phyloP scores from a whole-genome alignment of 2,113 vertebrate species.

The Zosterops lateralis region DNA sequence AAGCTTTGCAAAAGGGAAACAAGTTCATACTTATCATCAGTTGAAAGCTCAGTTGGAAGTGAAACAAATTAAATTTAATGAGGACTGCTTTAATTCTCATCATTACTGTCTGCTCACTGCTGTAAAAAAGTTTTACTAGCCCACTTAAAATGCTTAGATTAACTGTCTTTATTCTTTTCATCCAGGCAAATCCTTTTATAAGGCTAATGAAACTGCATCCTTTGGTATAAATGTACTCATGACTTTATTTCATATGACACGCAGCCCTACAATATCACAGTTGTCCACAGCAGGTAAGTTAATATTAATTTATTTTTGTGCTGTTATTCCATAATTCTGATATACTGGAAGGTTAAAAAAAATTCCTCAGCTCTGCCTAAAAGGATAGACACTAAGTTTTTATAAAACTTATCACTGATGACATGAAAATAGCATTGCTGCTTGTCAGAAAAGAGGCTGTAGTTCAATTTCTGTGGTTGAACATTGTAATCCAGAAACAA shows the following conservation, averaged over 20 bases:
- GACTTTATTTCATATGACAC: background rate
- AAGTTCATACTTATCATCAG: background rate
- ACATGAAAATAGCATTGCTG: background rate
- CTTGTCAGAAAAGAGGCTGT: background rate
- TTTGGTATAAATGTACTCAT: background rate
- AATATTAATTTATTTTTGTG: background rate
- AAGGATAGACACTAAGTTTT: background rate
- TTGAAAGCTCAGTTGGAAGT: background rate
- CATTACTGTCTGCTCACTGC: background rate
- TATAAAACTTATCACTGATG: background rate
- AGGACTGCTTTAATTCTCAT: background rate
- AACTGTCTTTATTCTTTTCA: background rate
- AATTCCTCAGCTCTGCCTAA: background rate
- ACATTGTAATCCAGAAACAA: background rate
- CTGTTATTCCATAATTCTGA: background rate
- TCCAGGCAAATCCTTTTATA: background rate
- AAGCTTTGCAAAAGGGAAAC: background rate
- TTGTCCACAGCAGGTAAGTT: background rate
- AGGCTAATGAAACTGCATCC: background rate
- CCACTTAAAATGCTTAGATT: background rate
- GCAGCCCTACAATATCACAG: background rate
- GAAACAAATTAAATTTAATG: background rate
- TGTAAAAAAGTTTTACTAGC: background rate
- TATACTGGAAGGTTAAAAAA: background rate
- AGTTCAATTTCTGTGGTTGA: background rate